These are phyloP conservation scores for Drosophila borborema DNA, from an alignment of 2,888 invertebrate genomes.

Conservation along the genomic window DNA sequence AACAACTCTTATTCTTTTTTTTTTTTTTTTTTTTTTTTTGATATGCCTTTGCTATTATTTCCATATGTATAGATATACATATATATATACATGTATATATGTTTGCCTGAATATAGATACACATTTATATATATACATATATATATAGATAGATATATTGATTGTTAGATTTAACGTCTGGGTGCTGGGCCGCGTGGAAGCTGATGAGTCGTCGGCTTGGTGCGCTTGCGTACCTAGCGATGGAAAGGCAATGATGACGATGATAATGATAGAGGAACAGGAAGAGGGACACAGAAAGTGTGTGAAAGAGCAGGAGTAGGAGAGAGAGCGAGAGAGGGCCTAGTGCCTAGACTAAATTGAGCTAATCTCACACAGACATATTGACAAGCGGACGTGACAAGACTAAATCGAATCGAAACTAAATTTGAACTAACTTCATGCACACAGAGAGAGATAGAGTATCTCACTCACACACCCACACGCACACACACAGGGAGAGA, in stretches of 20 bases:
- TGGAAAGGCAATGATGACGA: conserved; percentile 7
- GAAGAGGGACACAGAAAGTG: neutral
- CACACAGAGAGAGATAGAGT: neutral
- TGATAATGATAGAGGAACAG: neutral
- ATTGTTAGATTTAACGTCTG: neutral
- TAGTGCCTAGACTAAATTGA: neutral
- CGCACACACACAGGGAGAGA: neutral
- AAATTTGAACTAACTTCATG: neutral
- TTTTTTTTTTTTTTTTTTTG: neutral
- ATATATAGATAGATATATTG: neutral
- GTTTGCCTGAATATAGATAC: neutral
- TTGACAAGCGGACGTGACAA: neutral
- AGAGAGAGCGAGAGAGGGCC: neutral
- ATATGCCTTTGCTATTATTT: neutral
- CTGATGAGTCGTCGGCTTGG: neutral
- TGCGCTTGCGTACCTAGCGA: neutral
- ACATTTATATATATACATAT: neutral
- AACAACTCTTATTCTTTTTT: neutral
- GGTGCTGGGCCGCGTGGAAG: neutral
- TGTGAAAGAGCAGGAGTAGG: neutral
- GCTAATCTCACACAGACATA: neutral
- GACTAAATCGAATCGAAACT: neutral
- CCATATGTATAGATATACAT: neutral
- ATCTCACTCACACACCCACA: neutral
- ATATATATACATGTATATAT: neutral